Base-by-base conservation (phyloP, 2,888 invertebrate species). In the Pristionchus mayeri region DNA sequence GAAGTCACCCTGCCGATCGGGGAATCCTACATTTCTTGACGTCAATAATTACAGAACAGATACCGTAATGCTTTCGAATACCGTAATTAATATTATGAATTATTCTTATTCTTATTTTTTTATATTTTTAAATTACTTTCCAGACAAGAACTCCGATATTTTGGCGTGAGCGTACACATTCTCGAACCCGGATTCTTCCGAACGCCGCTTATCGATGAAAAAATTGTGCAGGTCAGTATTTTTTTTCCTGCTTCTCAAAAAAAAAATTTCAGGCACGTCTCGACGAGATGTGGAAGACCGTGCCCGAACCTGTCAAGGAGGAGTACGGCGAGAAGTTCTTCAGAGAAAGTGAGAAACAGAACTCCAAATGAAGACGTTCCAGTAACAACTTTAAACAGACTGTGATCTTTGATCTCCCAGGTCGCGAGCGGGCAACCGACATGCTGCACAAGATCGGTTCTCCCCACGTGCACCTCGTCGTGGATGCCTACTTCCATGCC, bases 151-250 rank as follows among this genome's bases (percentile, higher is more conserved):
- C 81, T 91, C 13, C 85, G 87, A 16, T 87, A 86, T 24, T 92
- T 90, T 78, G 92, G 91, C 18, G 89, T 92, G 1, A 85, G 87
- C 3, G 92, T 92, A 9, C 87, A 88, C 84, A 87, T 90, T 79
- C 85, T 92, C 24, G 92, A 92, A 81, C 92, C 92, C 0, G 92
- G 92, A 52, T 92, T 90, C 87, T 91, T 92, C 87, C 85, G 88
- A 50, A 92, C 92, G 9, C 88, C 89, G 9, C 52, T 90, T 24
- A 88, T 75, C 50, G 84, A 84, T 37, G 54, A 84, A 24, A 75
- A 75, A 44, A 84, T 52, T 9, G 75, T 75, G 1, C 75, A 75
- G 54, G 84, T 84, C n/a, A n/a, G n/a, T n/a, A n/a, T n/a, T n/a
- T n/a, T n/a, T n/a, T n/a, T n/a, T n/a, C n/a, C n/a, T 50, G 71